These are phyloP conservation scores for Coenonympha arcania DNA, from an alignment of 2,888 invertebrate species.

Conservation along the genomic window DNA sequence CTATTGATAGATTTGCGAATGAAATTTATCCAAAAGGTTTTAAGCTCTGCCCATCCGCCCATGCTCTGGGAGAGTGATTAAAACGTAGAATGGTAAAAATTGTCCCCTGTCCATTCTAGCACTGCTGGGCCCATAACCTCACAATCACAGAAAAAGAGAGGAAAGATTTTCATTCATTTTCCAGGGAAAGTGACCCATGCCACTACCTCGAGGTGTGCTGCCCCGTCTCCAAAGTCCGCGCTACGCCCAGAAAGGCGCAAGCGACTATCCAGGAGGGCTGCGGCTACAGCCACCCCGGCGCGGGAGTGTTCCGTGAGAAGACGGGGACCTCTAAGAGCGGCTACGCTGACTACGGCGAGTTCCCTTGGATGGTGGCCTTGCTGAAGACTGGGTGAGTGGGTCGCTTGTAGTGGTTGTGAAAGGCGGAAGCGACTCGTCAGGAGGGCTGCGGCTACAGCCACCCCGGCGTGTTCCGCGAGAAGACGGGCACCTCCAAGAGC, in stretches of 20 bases:
- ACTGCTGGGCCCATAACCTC: no score
- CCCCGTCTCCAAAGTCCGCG: neutral
- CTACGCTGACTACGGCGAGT: slow-evolving; percentile 83
- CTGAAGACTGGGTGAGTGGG: slow-evolving; percentile 51
- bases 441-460: no score
- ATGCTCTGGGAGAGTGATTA: no score
- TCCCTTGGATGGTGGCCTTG: slow-evolving; percentile 88
- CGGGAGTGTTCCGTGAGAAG: slow-evolving; percentile 67
- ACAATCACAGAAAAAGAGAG: no score
- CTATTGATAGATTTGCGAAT: no score
- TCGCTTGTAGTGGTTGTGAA: neutral
- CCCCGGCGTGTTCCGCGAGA: slow-evolving; percentile 42
- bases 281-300: slow-evolving; percentile 81
- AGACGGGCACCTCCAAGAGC: slow-evolving; percentile 66
- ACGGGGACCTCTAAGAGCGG: slow-evolving; percentile 73
- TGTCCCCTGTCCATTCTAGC: no score
- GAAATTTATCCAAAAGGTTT: no score
- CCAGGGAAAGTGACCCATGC: neutral
- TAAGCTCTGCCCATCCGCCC: no score
- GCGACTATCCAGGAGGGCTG: slow-evolving; percentile 50
- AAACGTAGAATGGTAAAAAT: no score
- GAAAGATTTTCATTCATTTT: no score
- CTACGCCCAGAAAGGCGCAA: neutral
- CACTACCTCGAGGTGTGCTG: slow-evolving; percentile 12
- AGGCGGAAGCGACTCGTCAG: neutral